These are phyloP conservation scores for Clistopyga incitator DNA, from an alignment of 2,888 invertebrate species.

Conservation along the genomic window DNA sequence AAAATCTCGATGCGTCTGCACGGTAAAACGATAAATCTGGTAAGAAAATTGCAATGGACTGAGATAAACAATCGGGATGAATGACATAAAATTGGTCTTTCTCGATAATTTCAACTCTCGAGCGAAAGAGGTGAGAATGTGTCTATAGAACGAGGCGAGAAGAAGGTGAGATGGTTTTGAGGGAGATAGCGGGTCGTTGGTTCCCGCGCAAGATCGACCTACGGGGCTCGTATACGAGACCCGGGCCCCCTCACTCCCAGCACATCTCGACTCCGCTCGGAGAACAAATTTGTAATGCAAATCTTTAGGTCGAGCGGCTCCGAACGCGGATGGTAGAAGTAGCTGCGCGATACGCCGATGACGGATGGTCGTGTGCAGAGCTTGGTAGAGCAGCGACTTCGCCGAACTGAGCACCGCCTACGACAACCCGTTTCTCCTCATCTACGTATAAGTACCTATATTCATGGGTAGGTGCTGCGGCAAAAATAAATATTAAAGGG, in stretches of 20 bases:
- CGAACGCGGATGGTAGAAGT: conserved; percentile 63
- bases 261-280: conserved; percentile 68
- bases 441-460: conserved; percentile 1
- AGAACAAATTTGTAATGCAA: conserved; percentile 81
- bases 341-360: conserved; percentile 69
- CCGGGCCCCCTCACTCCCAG: conserved; percentile 19
- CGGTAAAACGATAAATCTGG: too few species aligned
- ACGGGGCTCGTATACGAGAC: conserved; percentile 43
- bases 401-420: conserved; percentile 14
- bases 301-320: conserved; percentile 73
- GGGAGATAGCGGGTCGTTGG: conserved; percentile 32
- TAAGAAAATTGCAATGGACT: not conserved
- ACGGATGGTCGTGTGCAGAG: conserved; percentile 67
- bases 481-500: not conserved
- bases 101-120: conserved; percentile 6
- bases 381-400: conserved; percentile 35
- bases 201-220: conserved; percentile 43
- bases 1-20: too few species aligned
- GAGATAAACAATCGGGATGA: not conserved
- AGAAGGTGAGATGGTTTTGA: conserved; percentile 21
- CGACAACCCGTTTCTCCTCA: not conserved
- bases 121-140: conserved; percentile 29
- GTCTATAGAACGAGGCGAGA: not conserved
- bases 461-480: not conserved
- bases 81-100: not conserved